phyloP scores from a whole-genome alignment of 2,113 vertebrate genomes.

The Ptilonorhynchus violaceus region DNA sequence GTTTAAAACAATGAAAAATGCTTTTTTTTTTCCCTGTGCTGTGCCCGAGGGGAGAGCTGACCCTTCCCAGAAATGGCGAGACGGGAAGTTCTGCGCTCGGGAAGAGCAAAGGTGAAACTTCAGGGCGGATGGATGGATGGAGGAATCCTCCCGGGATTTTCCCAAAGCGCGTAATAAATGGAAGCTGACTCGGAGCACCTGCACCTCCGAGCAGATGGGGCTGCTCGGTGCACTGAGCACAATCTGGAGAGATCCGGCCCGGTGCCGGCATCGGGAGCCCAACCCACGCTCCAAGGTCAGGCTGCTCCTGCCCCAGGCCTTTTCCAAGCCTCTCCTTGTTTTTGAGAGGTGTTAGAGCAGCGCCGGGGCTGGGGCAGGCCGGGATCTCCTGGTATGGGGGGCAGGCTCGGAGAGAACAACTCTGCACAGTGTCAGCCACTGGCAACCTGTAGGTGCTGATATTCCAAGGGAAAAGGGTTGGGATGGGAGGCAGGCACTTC shows the following conservation, averaged over 20 bases:
- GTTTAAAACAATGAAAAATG: not conserved
- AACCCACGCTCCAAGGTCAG: not conserved
- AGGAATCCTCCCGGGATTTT: slow-evolving; percentile 32
- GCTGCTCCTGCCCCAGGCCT: not conserved
- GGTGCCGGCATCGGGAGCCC: not conserved
- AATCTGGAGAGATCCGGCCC: slow-evolving; percentile 3
- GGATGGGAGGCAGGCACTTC: not conserved
- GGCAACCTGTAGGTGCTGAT: not conserved
- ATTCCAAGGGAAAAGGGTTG: not conserved
- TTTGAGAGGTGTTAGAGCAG: not conserved
- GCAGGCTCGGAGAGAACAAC: not conserved
- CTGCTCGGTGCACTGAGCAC: slow-evolving; percentile 2
- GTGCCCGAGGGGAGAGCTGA: not conserved
- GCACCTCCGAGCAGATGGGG: slow-evolving; percentile 26
- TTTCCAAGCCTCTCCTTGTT: not conserved
- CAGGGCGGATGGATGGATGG: not conserved
- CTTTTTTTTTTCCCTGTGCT: not conserved
- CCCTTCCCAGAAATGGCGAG: not conserved
- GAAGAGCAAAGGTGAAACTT: slow-evolving; percentile 18
- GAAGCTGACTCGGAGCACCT: slow-evolving; percentile 5
- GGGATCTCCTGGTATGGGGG: not conserved
- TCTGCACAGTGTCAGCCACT: not conserved
- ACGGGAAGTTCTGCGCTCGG: not conserved
- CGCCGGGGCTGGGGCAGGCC: rapidly evolving
- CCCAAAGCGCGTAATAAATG: not conserved